Base-by-base conservation (phyloP, 2,888 invertebrate species). In the Silvanus unidentatus region DNA sequence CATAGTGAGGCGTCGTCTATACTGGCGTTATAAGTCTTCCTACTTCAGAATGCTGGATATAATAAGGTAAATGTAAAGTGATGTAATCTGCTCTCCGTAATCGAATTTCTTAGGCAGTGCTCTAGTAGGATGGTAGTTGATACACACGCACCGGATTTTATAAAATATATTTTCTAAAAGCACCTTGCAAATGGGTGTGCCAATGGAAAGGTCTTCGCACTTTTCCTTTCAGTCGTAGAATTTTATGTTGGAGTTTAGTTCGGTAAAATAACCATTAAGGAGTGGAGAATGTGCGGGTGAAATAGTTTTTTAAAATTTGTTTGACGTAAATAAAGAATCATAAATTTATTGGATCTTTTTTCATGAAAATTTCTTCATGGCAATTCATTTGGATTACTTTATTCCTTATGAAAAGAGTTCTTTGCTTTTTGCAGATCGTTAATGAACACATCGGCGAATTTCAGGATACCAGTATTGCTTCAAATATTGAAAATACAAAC, bases 151-250 rank as follows among this genome's bases (percentile, higher is more conserved):
- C 22, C 3, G 22, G 39, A 15, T 13, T 32, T 35, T 39, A 44
- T 44, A 39, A 44, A 44, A 40, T 44, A 16, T 44, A 44, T 44
- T 40, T 44, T n/a, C 40, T 39, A 40, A 29, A 35, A 34, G 28
- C 22, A 22, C 38, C 40, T 39, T 39, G 35, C 15, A 40, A 44
- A 40, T 30, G 39, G 29, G 34, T 39, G 22, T 44, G 32, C 32
- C 32, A 11, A 32, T 12, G 32, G 12, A 32, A 32, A 32, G 12
- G 32, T n/a, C 28, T 28, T 28, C 10, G 8, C 8, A 28, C 28
- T 28, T 32, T 9, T 32, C 4, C 12, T 5, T 32, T 12, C 32
- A 32, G 11, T 12, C 32, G 11, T 32, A 4, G 32, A 32, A 32
- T 32, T 32, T 32, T 32, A 32, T 12, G 32, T 32, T 32, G n/a